Base-by-base conservation (phyloP, 1,140 invertebrate species). In the Cotesia glomerata region DNA sequence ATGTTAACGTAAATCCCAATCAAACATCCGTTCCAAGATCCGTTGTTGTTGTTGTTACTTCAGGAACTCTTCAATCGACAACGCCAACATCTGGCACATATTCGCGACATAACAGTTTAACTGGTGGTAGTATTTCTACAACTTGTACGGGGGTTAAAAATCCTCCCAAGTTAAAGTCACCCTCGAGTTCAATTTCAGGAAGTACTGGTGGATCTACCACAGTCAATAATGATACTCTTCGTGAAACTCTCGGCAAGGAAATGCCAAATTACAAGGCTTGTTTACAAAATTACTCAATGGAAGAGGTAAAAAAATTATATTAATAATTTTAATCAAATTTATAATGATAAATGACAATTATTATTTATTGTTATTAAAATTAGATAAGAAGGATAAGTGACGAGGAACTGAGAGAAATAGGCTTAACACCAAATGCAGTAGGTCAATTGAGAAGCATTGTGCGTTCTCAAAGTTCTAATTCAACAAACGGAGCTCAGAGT, bases 351-450 rank as follows among this genome's bases (percentile, higher is more conserved):
- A 63, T 71, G 8, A 54, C 65, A 26, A 26, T 26, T 26, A 26
- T 26, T 26, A 26, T 52, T 51, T 49, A 49, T 56, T 61, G 18
- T 56, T 73, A 32, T 73, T 72, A 80, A 51, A 26, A 26, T 26
- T 79, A 91, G 90, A 88, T 88, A 61, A 82, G 88, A 75, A 88
- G 89, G 78, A 86, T 89, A 86, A 87, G 86, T 49, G 88, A 89
- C 69, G 88, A 89, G 71, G 88, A 89, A 71, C 78, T 89, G 69
- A 85, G 84, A 52, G 88, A 89, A 7, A 81, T 87, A 67, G 89
- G 86, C 34, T 76, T 89, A 45, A 83, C 87, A 63, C 77, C 86
- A 58, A 89, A 86, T 70, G 88, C 87, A 35, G 87, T 90, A 9
- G 85, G 85, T 61, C 90, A 91, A 61, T 83, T 91, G 71, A 84